A percentile compares a stretch with the other conserved stretches of the same genome.
Evolutionary conservation across 1,140 invertebrate species (phyloP).

Genomic region (Rhagoletis pomonella): DNA sequence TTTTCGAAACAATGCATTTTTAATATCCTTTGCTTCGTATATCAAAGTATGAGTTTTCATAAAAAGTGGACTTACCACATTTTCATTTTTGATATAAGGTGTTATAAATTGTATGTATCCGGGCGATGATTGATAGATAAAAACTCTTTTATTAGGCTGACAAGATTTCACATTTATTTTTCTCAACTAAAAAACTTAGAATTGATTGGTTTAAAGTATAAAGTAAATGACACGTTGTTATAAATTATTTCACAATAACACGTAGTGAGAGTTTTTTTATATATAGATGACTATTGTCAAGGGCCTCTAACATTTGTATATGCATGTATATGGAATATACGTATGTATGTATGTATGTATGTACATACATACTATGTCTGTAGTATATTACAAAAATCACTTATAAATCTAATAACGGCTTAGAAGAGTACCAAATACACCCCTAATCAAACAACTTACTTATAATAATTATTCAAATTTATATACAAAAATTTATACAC

Average conservation of each 20-base stretch:
- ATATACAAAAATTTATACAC: neutral
- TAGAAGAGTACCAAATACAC: neutral
- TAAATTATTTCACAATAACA: too few species aligned
- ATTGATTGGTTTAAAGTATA: neutral
- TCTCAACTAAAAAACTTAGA: conserved; percentile 2
- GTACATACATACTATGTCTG: too few species aligned
- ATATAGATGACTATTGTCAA: too few species aligned
- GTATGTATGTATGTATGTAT: neutral
- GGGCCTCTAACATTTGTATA: neutral
- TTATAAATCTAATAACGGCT: conserved; percentile 33
- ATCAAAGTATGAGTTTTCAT: too few species aligned
- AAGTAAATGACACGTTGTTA: too few species aligned
- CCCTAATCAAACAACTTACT: neutral
- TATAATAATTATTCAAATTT: neutral
- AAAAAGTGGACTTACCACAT: too few species aligned
- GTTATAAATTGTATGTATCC: too few species aligned
- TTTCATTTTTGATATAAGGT: too few species aligned
- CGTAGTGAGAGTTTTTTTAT: too few species aligned
- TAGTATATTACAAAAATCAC: conserved; percentile 20
- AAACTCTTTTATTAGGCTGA: conserved; percentile 23
- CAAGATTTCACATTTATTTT: conserved; percentile 39
- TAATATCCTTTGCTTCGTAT: too few species aligned
- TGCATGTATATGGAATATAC: neutral
- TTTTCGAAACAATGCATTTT: too few species aligned
- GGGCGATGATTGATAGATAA: too few species aligned